Evolutionary conservation across 2,797 vertebrate genomes (phyloP).

Genomic region (Siniperca undulata): DNA sequence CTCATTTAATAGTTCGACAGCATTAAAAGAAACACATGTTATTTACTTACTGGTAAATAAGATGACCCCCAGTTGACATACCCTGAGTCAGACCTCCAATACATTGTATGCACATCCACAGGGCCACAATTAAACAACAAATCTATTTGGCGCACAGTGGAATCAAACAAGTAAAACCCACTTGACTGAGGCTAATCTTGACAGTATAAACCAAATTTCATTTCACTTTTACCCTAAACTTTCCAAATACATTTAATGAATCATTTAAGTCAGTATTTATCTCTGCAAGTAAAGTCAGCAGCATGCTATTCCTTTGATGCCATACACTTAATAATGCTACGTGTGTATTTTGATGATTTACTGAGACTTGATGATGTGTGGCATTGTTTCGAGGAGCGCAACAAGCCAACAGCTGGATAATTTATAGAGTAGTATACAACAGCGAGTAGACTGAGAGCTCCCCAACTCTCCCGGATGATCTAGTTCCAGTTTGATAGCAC

Average conservation of each 20-base stretch:
- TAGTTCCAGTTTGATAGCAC: slow-evolving; percentile 77
- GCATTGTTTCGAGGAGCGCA: slow-evolving; percentile 54
- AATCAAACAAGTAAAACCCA: slow-evolving; percentile 13
- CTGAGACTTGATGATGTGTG: slow-evolving; percentile 37
- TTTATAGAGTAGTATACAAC: slow-evolving; percentile 59
- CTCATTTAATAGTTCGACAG: not conserved
- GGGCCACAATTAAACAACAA: not conserved
- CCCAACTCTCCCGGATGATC: slow-evolving; percentile 66
- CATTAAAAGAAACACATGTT: not conserved
- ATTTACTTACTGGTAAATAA: not conserved
- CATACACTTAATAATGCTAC: slow-evolving; percentile 25
- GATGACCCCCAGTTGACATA: not conserved
- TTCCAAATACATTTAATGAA: slow-evolving; percentile 4
- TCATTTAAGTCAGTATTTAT: slow-evolving; percentile 30
- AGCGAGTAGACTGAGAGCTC: slow-evolving; percentile 55
- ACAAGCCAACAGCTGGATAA: slow-evolving; percentile 59
- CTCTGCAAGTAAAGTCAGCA: slow-evolving; percentile 26
- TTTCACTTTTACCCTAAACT: not conserved
- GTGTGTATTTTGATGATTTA: slow-evolving; percentile 38
- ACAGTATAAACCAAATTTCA: not conserved
- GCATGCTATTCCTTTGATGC: slow-evolving; percentile 13
- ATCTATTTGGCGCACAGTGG: not conserved
- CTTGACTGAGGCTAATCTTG: not conserved
- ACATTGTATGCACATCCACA: not conserved
- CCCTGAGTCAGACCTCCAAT: not conserved